phyloP scores from a whole-genome alignment of 1,140 invertebrate species.

The Tyrophagus putrescentiae region DNA sequence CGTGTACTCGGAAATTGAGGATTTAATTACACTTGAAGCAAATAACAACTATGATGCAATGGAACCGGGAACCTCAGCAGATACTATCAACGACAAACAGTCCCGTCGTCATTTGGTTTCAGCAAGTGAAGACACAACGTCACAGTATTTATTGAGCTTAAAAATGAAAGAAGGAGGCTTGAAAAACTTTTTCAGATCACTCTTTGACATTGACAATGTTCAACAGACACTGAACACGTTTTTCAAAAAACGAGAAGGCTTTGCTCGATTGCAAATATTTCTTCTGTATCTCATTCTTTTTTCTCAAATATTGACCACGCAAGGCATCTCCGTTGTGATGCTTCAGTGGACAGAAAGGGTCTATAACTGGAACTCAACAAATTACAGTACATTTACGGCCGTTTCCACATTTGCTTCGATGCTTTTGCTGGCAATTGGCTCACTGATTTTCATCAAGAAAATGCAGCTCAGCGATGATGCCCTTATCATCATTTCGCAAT shows the following conservation, averaged over 20 bases:
- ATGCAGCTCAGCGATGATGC: too few species aligned
- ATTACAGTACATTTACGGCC: too few species aligned
- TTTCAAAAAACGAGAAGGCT: neutral
- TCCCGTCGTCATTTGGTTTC: neutral
- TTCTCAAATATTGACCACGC: neutral
- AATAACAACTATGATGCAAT: neutral
- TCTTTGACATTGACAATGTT: slow-evolving; percentile 3
- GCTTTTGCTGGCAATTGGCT: too few species aligned
- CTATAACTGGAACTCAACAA: too few species aligned
- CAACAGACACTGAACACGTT: neutral
- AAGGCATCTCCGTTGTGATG: neutral
- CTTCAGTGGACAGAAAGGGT: neutral
- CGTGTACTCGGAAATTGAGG: too few species aligned
- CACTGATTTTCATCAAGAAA: too few species aligned
- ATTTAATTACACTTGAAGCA: too few species aligned
- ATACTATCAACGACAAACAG: neutral
- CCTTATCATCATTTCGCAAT: too few species aligned
- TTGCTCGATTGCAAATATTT: slow-evolving; percentile 7
- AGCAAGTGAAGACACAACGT: neutral
- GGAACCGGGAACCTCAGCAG: neutral
- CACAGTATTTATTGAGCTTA: neutral
- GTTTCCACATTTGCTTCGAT: too few species aligned
- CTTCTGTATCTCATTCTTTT: neutral
- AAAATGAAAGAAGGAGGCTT: neutral
- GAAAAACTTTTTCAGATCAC: neutral